Evolutionary conservation across 2,797 vertebrate species (phyloP).

Genomic region (Enteromius trimaculatus): DNA sequence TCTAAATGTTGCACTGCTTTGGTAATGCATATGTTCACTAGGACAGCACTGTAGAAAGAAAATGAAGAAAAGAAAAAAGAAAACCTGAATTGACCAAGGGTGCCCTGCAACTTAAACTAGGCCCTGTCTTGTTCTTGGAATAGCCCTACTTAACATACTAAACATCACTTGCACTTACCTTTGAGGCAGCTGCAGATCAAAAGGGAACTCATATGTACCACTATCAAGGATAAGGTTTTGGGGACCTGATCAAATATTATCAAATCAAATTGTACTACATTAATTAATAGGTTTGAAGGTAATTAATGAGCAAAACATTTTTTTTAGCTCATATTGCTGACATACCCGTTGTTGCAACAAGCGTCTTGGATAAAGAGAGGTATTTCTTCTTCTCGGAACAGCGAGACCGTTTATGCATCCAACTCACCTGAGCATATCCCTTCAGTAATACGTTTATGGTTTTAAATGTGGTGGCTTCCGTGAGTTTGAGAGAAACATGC

Average conservation of each 20-base stretch:
- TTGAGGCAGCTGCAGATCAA: slow-evolving; percentile 81
- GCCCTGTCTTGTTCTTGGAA: neutral
- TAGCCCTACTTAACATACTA: neutral
- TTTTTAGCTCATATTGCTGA: neutral
- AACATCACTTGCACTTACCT: slow-evolving; percentile 73
- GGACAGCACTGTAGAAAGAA: neutral
- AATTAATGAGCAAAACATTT: neutral
- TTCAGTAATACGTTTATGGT: slow-evolving; percentile 70
- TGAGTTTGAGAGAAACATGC: slow-evolving; percentile 74
- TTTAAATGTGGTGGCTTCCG: slow-evolving; percentile 64
- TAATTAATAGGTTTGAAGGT: neutral
- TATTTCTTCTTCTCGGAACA: slow-evolving; percentile 67
- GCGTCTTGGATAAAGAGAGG: slow-evolving; percentile 67
- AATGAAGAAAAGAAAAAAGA: neutral
- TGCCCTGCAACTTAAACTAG: neutral
- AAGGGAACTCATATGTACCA: slow-evolving; percentile 82
- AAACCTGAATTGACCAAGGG: neutral
- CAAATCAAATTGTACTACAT: neutral
- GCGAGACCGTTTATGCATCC: slow-evolving; percentile 60
- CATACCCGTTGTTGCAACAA: slow-evolving; percentile 51
- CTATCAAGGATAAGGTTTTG: slow-evolving; percentile 69
- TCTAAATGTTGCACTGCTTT: neutral
- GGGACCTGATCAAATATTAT: slow-evolving; percentile 65
- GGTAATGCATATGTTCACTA: neutral
- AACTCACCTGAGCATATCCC: slow-evolving; percentile 74